Percentiles rank a stretch among this genome's conserved stretches.
Evolutionary conservation across 2,113 vertebrate genomes (phyloP).

Genomic region (Amblyornis subalaris): DNA sequence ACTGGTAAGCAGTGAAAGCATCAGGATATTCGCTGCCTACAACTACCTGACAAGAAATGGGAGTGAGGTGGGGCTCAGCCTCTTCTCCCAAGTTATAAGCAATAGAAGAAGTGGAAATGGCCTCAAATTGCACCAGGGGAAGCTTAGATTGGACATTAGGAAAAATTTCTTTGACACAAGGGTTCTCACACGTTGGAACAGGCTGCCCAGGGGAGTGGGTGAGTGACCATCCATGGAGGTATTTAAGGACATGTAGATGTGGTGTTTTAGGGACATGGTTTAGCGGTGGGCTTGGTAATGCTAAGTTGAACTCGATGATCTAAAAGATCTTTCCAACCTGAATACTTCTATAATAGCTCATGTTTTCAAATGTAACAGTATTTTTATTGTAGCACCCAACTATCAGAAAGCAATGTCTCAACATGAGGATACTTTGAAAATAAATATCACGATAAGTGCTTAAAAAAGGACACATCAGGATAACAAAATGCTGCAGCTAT

Average conservation of each 20-base stretch:
- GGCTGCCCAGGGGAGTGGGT: not conserved
- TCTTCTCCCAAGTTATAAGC: not conserved
- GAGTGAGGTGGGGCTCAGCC: not conserved
- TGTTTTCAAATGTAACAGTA: not conserved
- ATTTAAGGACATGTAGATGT: not conserved
- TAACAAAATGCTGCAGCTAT: not conserved
- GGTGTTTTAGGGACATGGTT: not conserved
- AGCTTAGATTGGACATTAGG: not conserved
- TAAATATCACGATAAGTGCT: accelerated
- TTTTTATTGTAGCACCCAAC: not conserved
- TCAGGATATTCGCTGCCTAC: accelerated
- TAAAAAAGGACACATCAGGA: not conserved
- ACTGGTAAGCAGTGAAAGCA: not conserved
- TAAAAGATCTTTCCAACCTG: not conserved
- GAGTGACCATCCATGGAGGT: not conserved
- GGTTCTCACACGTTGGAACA: not conserved
- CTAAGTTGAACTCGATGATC: accelerated
- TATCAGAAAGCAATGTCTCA: not conserved
- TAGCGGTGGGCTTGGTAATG: not conserved
- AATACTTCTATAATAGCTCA: not conserved
- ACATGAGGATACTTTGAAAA: not conserved
- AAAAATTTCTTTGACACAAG: not conserved
- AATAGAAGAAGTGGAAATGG: not conserved
- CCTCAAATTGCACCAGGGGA: not conserved
- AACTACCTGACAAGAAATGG: not conserved